phyloP scores from a whole-genome alignment of 2,888 invertebrate genomes.

The Tolmerus cingulatus region DNA sequence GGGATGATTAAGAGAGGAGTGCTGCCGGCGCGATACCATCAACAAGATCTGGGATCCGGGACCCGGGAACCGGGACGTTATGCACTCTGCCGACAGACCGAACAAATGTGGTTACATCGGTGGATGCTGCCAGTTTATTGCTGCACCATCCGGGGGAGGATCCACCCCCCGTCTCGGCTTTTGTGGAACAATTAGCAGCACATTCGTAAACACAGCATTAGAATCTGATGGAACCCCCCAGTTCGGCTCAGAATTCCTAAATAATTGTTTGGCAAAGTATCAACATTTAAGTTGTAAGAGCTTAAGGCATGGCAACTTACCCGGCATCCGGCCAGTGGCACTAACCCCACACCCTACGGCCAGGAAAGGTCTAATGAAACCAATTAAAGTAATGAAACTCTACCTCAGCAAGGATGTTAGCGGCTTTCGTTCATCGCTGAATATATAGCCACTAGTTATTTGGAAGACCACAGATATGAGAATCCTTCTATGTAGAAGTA shows the following conservation, averaged over 20 bases:
- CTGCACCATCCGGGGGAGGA: neutral
- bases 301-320: constrained; percentile 13
- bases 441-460: neutral
- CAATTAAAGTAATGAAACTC: constrained; percentile 28
- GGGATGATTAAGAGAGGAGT: constrained; percentile 22
- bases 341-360: neutral
- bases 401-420: neutral
- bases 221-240: neutral
- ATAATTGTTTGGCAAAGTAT: constrained; percentile 30
- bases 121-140: constrained; percentile 3
- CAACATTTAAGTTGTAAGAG: constrained; percentile 26
- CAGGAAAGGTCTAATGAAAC: neutral
- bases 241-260: neutral
- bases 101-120: constrained; percentile 34
- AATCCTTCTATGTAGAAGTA: neutral
- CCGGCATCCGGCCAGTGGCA: neutral
- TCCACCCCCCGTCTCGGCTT: neutral
- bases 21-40: neutral
- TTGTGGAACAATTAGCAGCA: constrained; percentile 36
- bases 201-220: constrained; percentile 17
- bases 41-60: neutral
- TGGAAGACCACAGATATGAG: neutral
- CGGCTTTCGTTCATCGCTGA: neutral
- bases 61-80: neutral
- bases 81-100: neutral